Evolutionary conservation across 2,797 vertebrate genomes (phyloP), one percentile per base, ranked within the genome.

Genomic region (Phrynocephalus forsythii): DNA sequence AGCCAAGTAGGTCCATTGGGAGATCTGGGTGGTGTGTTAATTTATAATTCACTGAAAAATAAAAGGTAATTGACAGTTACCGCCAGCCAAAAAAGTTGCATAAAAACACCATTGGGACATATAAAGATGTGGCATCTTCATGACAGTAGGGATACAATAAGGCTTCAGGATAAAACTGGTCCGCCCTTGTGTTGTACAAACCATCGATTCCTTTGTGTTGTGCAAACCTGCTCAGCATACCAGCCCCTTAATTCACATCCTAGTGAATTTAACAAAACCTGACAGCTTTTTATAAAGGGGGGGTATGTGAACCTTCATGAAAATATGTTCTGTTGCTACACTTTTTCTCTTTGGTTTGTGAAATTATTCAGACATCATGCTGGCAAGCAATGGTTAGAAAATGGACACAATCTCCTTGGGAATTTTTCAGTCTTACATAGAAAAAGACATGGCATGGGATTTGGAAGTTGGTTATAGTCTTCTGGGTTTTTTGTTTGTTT

Each of bases 1-100:
- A 91, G 83, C 85, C 69, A 86, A 75, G 79, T 88, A 83, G 73
- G 82, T 86, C 92, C 87, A 86, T 50, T 24, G 81, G 56, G 88
- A 88, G 56, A 83, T 88, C 84, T 84, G 56, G 26, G 30, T 71
- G 16, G 0, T 0, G 67, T 38, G 78, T 38, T 63, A 63, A 26
- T 38, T 86, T 69, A 44, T 89, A 11, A 0, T 83, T 90, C 38
- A 4, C 22, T 38, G 73, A 89, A 82, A 69, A 79, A 48, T 18
- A 63, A 63, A 83, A 91, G 75, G 0, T 1, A 86, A 80, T 38
- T 86, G 79, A 3, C 85, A 82, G 88, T 82, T 93, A 80, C 60
- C 88, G 87, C 79, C 83, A 91, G 72, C 72, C 71, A 79, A 81
- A 13, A n/a, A 13, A n/a, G 56, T 5, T 0, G 0, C 30, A 72